Evolutionary conservation across 2,797 vertebrate genomes (phyloP), one percentile per base, ranked within the genome.

Genomic region (Arnoldichthys spilopterus): DNA sequence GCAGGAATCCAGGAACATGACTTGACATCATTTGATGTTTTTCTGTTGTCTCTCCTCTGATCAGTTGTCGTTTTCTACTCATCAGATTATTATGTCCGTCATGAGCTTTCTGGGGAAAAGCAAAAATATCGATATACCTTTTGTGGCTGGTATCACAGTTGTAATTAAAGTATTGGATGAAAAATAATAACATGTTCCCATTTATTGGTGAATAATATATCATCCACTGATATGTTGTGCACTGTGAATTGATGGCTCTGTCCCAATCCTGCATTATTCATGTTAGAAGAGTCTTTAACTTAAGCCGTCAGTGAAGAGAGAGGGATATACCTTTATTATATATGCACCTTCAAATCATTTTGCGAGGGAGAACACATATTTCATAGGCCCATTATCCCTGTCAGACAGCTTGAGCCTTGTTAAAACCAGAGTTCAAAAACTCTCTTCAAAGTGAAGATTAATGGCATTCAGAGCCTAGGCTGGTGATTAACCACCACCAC

Each of bases 381-480:
- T 72, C 58, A 58, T 71, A 40, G 28, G 43, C 32, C 53, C n/a
- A 74, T 67, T 73, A 45, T 74, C 51, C 47, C 22, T 53, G 63
- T 30, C 54, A 62, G 64, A 61, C 43, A 47, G 66, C 30, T 24
- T 18, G 34, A 61, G 37, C 22, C 45, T 69, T 80, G 58, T 74
- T 74, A 58, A 63, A 51, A 34, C 59, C 22, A 28, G 49, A 18
- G 54, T 68, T 49, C 77, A 73, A 20, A 66, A 68, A 9, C 54
- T 32, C 40, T 37, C 28, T 51, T 32, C 73, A 79, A 76, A 71
- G 78, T 76, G 62, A 40, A 34, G 51, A 51, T 82, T 85, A 86
- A 74, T 87, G 84, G 83, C 83, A 87, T 89, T 87, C 84, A 75
- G 77, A 28, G 77, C 73, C 24, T 58, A 56, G 49, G 37, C 62